Conservation (phyloP, 2,888 invertebrate genomes). For the Pristionchus entomophagus region DNA sequence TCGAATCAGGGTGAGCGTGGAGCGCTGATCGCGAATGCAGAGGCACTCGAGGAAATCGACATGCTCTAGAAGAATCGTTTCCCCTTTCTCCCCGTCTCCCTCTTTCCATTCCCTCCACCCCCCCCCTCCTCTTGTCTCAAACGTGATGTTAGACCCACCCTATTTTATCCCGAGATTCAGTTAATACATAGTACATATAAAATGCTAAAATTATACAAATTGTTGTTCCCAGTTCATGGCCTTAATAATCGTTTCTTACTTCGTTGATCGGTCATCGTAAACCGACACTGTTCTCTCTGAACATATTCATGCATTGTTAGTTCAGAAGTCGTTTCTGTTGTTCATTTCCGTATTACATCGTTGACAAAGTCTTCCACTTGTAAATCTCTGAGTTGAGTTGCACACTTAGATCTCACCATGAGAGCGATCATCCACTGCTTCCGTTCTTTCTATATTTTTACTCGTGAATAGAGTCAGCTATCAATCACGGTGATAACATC, state of each 20-base stretch:
- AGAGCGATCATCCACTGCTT: no score
- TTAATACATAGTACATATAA: background rate
- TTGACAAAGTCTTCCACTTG: background rate
- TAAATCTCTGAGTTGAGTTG: no score
- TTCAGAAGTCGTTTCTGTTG: background rate
- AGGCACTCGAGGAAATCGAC: slow-evolving; percentile 8
- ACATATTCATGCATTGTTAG: background rate
- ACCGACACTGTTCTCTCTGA: background rate
- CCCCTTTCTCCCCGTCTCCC: background rate
- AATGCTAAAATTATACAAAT: background rate
- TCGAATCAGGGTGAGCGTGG: background rate
- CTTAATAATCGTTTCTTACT: background rate
- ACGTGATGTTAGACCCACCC: no score
- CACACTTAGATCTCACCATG: no score
- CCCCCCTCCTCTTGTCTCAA: no score
- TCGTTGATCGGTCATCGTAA: background rate
- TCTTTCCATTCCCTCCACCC: background rate
- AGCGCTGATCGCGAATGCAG: background rate
- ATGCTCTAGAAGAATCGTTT: slow-evolving; percentile 2
- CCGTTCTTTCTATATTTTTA: no score
- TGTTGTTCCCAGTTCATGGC: slow-evolving; percentile 7
- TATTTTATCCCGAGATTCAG: background rate
- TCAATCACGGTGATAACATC: background rate
- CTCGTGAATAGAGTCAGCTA: no score
- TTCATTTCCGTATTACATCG: background rate